Percentiles rank a stretch among this genome's conserved stretches.
phyloP scores from a whole-genome alignment of 1,140 invertebrate species.

The Megathymus violae region DNA sequence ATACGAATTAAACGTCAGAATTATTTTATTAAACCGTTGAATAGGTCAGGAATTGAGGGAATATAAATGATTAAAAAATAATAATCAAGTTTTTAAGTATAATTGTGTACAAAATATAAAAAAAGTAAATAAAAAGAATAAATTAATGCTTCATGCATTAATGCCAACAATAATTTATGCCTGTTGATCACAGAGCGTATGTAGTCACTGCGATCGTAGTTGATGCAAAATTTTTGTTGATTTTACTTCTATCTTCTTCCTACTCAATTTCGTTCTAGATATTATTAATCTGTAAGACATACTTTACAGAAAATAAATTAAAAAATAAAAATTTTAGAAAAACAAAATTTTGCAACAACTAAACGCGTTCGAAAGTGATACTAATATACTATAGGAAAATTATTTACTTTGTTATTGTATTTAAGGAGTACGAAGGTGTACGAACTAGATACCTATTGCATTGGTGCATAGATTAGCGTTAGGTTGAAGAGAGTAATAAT shows the following conservation, averaged over 20 bases:
- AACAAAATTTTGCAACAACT: conserved; percentile 8
- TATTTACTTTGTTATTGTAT: conserved; percentile 18
- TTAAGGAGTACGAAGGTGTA: conserved; percentile 27
- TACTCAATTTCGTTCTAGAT: too few relatives aligned
- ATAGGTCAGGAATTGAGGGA: conserved; percentile 54
- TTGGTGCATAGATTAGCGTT: conserved; percentile 64
- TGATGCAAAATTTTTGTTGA: too few relatives aligned
- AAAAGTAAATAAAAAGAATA: conserved; percentile 48
- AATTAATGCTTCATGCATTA: conserved; percentile 55
- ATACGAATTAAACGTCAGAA: not conserved
- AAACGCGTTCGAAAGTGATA: conserved; percentile 10
- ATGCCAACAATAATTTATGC: conserved; percentile 33
- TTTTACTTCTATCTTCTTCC: too few relatives aligned
- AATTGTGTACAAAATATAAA: conserved; percentile 58
- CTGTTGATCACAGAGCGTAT: too few relatives aligned
- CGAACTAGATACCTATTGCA: conserved; percentile 48
- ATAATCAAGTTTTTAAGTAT: conserved; percentile 36
- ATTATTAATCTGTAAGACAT: too few relatives aligned
- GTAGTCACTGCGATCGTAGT: too few relatives aligned
- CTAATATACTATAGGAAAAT: conserved; percentile 25
- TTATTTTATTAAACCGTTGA: conserved; percentile 2
- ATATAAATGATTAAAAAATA: conserved; percentile 37
- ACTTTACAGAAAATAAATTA: too few relatives aligned
- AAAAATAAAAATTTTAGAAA: not conserved
- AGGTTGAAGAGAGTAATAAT: conserved; percentile 31